Conservation (phyloP, 2,888 invertebrate species). For the Acanthoscelides obtectus region DNA sequence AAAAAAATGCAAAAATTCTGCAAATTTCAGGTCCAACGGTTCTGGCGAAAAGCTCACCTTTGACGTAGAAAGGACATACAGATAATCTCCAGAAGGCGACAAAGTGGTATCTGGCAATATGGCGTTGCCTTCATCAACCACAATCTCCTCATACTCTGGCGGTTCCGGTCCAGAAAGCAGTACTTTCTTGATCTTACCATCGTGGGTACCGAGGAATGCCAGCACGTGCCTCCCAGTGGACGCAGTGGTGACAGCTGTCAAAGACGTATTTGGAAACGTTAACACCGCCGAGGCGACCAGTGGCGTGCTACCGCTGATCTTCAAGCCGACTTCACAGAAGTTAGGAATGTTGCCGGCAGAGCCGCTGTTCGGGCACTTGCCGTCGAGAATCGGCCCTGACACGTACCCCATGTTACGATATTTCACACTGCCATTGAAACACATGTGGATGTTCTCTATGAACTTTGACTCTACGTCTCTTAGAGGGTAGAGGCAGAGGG, state of each 20-base stretch:
- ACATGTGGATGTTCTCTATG: constrained; percentile 95
- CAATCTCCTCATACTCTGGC: constrained; percentile 80
- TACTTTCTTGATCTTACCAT: constrained; percentile 83
- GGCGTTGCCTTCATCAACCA: constrained; percentile 72
- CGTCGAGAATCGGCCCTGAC: constrained; percentile 86
- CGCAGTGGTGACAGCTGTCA: constrained; percentile 82
- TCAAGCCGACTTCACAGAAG: constrained; percentile 88
- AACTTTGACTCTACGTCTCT: constrained; percentile 89
- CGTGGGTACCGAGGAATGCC: constrained; percentile 86
- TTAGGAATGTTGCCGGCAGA: constrained; percentile 85
- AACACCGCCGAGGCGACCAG: constrained; percentile 73
- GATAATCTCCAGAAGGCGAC: constrained; percentile 75
- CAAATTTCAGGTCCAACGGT: background rate
- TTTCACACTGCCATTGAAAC: constrained; percentile 91
- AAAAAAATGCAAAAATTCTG: no score
- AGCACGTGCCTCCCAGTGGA: constrained; percentile 89
- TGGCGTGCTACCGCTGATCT: constrained; percentile 85
- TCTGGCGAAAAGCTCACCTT: constrained; percentile 51
- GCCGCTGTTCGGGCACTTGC: constrained; percentile 83
- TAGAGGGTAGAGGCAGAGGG: constrained; percentile 88
- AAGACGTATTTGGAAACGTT: constrained; percentile 72
- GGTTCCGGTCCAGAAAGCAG: constrained; percentile 67
- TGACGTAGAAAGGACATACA: constrained; percentile 78
- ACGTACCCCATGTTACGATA: constrained; percentile 89
- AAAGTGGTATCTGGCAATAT: constrained; percentile 85